Conservation (phyloP, 2,113 vertebrate genomes). For the Leiothrix lutea region DNA sequence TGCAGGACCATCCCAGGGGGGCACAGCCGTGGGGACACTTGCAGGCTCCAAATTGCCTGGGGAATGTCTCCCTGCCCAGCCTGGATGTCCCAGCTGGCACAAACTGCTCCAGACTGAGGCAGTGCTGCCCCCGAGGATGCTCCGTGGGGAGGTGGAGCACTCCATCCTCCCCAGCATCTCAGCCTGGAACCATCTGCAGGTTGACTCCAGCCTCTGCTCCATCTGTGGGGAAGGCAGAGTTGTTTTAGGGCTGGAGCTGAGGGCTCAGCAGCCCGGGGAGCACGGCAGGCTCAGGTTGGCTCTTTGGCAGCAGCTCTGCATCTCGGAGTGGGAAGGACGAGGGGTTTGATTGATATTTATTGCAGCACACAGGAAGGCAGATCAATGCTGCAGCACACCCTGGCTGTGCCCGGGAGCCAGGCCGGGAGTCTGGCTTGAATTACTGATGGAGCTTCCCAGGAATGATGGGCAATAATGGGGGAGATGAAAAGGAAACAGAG, state of each 20-base stretch:
- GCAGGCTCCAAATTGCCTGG: neutral
- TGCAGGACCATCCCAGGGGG: neutral
- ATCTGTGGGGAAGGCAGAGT: neutral
- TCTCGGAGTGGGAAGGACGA: neutral
- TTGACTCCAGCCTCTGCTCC: neutral
- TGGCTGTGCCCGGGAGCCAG: neutral
- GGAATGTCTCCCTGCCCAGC: neutral
- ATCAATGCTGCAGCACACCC: neutral
- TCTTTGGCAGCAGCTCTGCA: neutral
- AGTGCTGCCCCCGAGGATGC: neutral
- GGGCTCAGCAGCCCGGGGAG: neutral
- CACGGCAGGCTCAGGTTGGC: neutral
- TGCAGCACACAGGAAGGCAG: neutral
- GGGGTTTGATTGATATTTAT: neutral
- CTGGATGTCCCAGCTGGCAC: neutral
- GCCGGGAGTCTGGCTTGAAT: slow-evolving; percentile 10
- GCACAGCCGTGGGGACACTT: neutral
- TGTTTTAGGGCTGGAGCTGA: neutral
- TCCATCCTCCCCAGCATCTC: neutral
- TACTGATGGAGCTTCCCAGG: slow-evolving; percentile 23
- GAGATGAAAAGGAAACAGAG: neutral
- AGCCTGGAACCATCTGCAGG: neutral
- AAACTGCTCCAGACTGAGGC: neutral
- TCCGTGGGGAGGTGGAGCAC: neutral
- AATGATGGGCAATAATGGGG: neutral